A percentile compares a stretch with the other conserved stretches of the same genome.
These are phyloP conservation scores for Poliocrania exsul DNA, from an alignment of 2,797 vertebrate species.

Conservation along the genomic window DNA sequence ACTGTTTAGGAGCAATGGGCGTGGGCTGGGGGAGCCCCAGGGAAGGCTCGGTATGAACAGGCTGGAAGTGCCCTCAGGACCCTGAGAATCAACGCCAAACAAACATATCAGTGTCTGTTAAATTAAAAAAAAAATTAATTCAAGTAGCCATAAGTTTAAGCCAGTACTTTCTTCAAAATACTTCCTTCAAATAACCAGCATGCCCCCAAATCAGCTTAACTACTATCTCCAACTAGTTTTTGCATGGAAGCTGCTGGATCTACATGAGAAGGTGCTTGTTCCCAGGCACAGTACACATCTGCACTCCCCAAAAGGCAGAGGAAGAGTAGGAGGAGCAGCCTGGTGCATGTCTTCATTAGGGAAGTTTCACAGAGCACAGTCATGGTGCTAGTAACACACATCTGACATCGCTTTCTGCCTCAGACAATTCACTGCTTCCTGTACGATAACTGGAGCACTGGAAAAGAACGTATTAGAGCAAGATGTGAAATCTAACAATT, in stretches of 20 bases:
- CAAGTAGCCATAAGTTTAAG: background rate
- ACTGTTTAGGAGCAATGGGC: background rate
- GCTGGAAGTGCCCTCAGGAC: background rate
- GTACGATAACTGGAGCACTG: background rate
- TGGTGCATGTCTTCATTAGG: background rate
- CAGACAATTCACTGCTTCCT: background rate
- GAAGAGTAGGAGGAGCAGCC: background rate
- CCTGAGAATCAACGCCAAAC: background rate
- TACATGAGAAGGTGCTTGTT: background rate
- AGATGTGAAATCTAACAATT: constrained; percentile 54
- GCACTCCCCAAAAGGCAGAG: background rate
- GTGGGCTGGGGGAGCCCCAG: accelerated
- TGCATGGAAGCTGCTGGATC: background rate
- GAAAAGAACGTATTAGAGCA: constrained; percentile 19
- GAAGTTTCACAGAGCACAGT: background rate
- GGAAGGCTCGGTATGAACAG: background rate
- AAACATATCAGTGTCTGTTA: background rate
- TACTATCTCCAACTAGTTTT: background rate
- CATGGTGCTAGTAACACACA: background rate
- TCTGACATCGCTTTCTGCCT: background rate
- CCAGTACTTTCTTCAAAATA: background rate
- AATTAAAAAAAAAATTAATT: background rate
- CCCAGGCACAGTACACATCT: background rate
- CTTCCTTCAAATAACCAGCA: background rate
- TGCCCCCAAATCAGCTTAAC: background rate